Evolutionary conservation across 2,888 invertebrate genomes (phyloP), one percentile per base, ranked within the genome.

Genomic region (Epistrophe grossulariae): DNA sequence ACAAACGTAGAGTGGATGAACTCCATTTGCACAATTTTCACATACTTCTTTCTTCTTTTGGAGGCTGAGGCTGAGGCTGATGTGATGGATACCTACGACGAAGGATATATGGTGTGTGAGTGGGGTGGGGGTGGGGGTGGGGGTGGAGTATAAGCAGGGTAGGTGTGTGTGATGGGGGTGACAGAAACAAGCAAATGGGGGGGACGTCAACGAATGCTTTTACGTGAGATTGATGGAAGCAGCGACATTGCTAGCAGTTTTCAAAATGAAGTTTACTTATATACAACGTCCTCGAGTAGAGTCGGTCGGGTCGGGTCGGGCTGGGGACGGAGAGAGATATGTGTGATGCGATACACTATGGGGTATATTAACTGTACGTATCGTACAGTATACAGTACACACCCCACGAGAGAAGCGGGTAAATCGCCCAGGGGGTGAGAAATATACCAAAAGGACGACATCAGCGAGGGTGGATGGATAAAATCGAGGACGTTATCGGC

Each of bases 11-110:
- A 87, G 87, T 87, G 87, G 87, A 87, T 87, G 87, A 87, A 87
- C 87, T 87, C 87, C 87, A 79, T 87, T 87, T 87, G 87, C 87
- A 87, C 87, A 87, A 85, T 85, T 85, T 85, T 74, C 85, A 85
- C 85, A 85, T 85, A 82, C 84, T 70, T 62, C 43, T 24, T 8
- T 60, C 35, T 50, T 13, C 40, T 70, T 40, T 55, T 40, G 70
- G 70, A 68, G 38, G 68, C 50, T 68, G 70, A 68, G 38, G 68
- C 50, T 68, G 70, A 55, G 50, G 68, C 68, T 70, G 68, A 52
- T 70, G 70, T 70, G 70, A 70, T 70, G 70, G 55, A 70, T 70
- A 70, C 50, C 35, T 35, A 35, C 35, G 31, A 66, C 17, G 55
- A 66, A 17, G 7, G n/a, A n/a, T n/a, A 50, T 45, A 52, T 70